phyloP scores from a whole-genome alignment of 2,888 invertebrate species.

The Mechanitis messenoides region DNA sequence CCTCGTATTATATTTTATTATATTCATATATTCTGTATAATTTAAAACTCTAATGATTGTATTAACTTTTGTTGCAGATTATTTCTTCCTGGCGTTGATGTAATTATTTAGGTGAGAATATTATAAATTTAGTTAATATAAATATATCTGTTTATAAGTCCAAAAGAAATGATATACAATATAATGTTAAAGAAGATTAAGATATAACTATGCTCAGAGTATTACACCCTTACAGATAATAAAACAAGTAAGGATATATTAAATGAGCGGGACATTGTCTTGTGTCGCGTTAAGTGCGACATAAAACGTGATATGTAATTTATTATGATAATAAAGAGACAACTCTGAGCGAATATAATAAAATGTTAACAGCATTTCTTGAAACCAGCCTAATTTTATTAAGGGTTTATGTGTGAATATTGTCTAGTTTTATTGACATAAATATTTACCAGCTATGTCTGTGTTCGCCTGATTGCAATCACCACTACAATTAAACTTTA shows the following conservation, averaged over 20 bases:
- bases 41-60: too few species aligned
- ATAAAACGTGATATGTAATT: slow-evolving; percentile 31
- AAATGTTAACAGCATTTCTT: slow-evolving; percentile 30
- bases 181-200: background rate
- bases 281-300: slow-evolving; percentile 28
- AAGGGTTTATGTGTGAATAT: slow-evolving; percentile 18
- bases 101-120: too few species aligned
- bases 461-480: too few species aligned
- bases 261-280: slow-evolving; percentile 24
- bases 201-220: background rate
- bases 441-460: background rate
- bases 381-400: slow-evolving; percentile 29
- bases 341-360: slow-evolving; percentile 27
- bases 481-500: too few species aligned
- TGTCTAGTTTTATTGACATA: slow-evolving; percentile 1
- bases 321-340: slow-evolving; percentile 30
- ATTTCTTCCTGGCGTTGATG: too few species aligned
- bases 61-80: too few species aligned
- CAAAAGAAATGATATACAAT: too few species aligned
- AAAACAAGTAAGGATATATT: slow-evolving; percentile 15
- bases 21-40: too few species aligned
- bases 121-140: too few species aligned
- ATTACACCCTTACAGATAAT: slow-evolving; percentile 13
- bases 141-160: too few species aligned
- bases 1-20: too few species aligned